Evolutionary conservation across 2,797 vertebrate genomes (phyloP), one percentile per base, ranked within the genome.

Genomic region (Microctenopoma stevenorrisi): DNA sequence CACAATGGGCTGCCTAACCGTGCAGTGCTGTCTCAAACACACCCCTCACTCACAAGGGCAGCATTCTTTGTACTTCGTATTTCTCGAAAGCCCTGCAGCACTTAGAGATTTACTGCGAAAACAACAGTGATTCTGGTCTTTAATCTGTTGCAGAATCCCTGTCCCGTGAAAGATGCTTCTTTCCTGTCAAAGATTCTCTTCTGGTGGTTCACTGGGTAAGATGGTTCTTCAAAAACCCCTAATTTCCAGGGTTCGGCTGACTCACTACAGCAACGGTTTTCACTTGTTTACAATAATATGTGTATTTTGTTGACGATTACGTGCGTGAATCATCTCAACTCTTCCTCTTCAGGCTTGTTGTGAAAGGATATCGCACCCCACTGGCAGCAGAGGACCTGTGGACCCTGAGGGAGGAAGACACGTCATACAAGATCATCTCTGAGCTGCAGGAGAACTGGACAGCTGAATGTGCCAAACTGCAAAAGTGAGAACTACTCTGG

Each of bases 141-240:
- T 84, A 78, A 86, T 90, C 83, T 90, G 67, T 93, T 92, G 68
- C 92, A 99, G 97, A 98, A 98, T 82, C 94, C 94, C 8, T 98
- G 96, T 86, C 97, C 97, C 7, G 95, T 97, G 72, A 90, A 92
- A 54, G 94, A 95, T 81, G 95, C 95, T 47, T 97, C 95, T 61
- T 97, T 98, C 89, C 93, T 96, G 84, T 97, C 96, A 75, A 97
- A 95, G 91, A 95, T 95, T 56, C 95, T 95, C 69, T 99, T 98
- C 93, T 98, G 97, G 96, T 99, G 97, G 97, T 95, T 97, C 81
- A 96, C 93, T 70, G 93, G 97, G 97, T 98, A 95, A 95, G 97
- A 89, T 77, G 85, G 85, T 83, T 87, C 78, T 84, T 75, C 72
- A 25, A 81, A 57, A 83, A 33, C 52, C 58, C 16, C 1, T 73